These are phyloP conservation scores for Nasonia longicornis DNA, from an alignment of 1,140 invertebrate genomes.

Conservation along the genomic window DNA sequence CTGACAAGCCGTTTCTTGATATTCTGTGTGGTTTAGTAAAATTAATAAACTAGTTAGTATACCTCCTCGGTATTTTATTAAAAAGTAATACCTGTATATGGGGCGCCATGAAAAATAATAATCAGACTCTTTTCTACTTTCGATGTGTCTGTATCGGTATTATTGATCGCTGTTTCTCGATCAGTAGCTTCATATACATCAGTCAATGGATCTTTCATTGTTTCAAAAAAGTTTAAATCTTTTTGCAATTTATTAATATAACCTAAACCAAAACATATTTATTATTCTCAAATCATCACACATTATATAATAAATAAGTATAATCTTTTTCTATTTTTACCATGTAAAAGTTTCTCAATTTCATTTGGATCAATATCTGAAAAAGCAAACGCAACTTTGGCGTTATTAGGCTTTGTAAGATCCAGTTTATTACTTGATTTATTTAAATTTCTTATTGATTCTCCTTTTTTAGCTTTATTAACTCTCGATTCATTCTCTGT, in stretches of 20 bases:
- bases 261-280: constrained; percentile 38
- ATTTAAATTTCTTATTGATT: neutral
- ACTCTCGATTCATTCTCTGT: neutral
- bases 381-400: too few relatives aligned
- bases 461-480: neutral
- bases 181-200: constrained; percentile 50
- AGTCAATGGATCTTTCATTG: constrained; percentile 55
- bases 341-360: constrained; percentile 23
- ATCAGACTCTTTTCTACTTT: constrained; percentile 47
- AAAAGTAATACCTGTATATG: constrained; percentile 56
- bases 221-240: constrained; percentile 46
- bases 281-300: constrained; percentile 36
- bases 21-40: constrained; percentile 48
- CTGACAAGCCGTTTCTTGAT: constrained; percentile 56
- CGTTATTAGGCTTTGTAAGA: neutral
- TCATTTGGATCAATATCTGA: neutral
- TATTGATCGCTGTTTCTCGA: neutral
- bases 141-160: neutral
- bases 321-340: neutral
- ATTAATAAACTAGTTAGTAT: neutral
- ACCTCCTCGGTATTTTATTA: neutral
- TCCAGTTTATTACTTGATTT: neutral
- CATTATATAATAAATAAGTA: constrained; percentile 27
- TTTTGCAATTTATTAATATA: constrained; percentile 54
- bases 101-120: constrained; percentile 60